A percentile compares a stretch with the other conserved stretches of the same genome.
phyloP scores from a whole-genome alignment of 2,113 vertebrate genomes.

The Gadus chalcogrammus region DNA sequence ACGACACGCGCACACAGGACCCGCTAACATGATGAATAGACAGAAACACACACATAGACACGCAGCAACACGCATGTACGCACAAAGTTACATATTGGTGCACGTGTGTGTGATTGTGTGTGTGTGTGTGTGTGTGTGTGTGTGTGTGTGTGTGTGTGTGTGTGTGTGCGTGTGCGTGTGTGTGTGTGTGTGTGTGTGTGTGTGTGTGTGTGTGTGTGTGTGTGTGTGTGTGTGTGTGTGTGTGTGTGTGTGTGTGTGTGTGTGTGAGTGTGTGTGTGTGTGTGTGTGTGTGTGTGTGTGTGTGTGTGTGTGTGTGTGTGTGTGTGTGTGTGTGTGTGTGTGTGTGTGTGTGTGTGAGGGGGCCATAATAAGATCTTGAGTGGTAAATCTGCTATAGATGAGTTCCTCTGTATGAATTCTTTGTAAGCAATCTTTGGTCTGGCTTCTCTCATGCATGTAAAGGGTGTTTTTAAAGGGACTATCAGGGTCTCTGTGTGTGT shows the following conservation, averaged over 20 bases:
- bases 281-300: too few species aligned
- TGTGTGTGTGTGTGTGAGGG: background rate
- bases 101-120: slow-evolving; percentile 9
- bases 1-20: slow-evolving; percentile 6
- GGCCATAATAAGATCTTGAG: slow-evolving; percentile 45
- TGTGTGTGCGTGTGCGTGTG: too few species aligned
- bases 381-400: slow-evolving; percentile 22
- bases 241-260: background rate
- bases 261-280: background rate
- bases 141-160: background rate
- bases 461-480: slow-evolving; percentile 11
- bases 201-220: too few species aligned
- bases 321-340: too few species aligned
- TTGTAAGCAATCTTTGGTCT: too few species aligned
- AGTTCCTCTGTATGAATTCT: background rate
- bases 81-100: slow-evolving; percentile 8
- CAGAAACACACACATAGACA: slow-evolving; percentile 20
- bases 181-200: too few species aligned
- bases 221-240: slow-evolving; percentile 6
- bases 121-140: background rate
- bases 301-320: too few species aligned
- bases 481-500: background rate
- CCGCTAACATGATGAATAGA: background rate
- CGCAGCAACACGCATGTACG: background rate
- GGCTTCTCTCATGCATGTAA: slow-evolving; percentile 16